These are phyloP conservation scores for Dichetophora obliterata DNA, from an alignment of 2,888 invertebrate genomes.

Conservation along the genomic window DNA sequence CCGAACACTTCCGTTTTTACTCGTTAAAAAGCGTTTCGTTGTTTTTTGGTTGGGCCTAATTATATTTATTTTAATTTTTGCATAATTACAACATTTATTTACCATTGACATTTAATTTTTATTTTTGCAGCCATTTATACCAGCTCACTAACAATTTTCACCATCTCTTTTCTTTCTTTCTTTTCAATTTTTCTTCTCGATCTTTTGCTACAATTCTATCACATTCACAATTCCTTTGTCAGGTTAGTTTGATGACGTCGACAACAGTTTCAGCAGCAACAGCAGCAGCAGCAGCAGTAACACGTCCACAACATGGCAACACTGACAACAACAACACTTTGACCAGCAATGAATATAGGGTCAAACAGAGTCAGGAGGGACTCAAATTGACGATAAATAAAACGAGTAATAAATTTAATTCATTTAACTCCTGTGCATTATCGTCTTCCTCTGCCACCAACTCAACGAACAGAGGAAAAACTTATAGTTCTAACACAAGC, in stretches of 20 bases:
- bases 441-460: not conserved
- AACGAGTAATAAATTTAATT: constrained; percentile 75
- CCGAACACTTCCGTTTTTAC: too few species aligned
- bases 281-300: constrained; percentile 38
- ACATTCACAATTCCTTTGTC: constrained; percentile 64
- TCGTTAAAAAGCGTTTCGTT: too few species aligned
- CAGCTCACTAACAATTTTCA: constrained; percentile 31
- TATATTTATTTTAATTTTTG: too few species aligned
- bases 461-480: constrained; percentile 25
- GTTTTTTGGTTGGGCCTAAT: too few species aligned
- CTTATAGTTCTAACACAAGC: constrained; percentile 38
- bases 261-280: constrained; percentile 56
- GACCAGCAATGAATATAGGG: constrained; percentile 80
- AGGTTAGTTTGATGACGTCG: constrained; percentile 69
- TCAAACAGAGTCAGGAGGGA: constrained; percentile 86
- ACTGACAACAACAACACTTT: constrained; percentile 41
- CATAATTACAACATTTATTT: too few species aligned
- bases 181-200: constrained; percentile 24
- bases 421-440: not conserved
- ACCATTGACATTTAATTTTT: not conserved
- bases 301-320: constrained; percentile 47
- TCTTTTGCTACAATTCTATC: constrained; percentile 40
- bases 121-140: not conserved
- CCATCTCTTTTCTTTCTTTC: constrained; percentile 35
- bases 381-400: constrained; percentile 94